Evolutionary conservation across 2,113 vertebrate species (phyloP), one percentile per base, ranked within the genome.

Genomic region (Cryptotis parvus): DNA sequence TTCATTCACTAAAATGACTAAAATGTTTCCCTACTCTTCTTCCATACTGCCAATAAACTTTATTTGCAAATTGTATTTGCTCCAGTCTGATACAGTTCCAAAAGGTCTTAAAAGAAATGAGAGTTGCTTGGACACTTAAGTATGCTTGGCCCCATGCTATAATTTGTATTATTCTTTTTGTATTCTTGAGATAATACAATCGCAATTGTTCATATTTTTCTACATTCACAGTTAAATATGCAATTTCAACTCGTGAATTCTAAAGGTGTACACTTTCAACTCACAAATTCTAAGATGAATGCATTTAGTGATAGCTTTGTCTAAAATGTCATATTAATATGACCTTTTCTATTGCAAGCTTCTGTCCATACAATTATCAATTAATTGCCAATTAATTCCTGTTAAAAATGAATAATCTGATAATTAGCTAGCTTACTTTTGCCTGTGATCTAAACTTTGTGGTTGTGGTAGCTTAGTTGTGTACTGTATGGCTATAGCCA

Each of bases 41-140:
- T 78, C 65, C n/a, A 87, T 35, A 81, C 15, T 87, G 24, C 84
- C 76, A 93, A 76, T 91, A 94, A 92, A 93, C 84, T 78, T 94
- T 94, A 91, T 94, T 78, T 91, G 33, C 31, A 82, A 93, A 94
- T 92, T 88, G 74, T 84, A 92, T 58, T 90, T 90, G 61, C 31
- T 91, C 66, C 90, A 49, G 33, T 82, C 9, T 90, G 72, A 72
- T 66, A 90, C 75, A 90, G 18, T 69, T 94, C 31, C n/a, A 86
- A 94, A 94, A 69, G 4, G 20, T 26, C 39, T 94, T 84, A 61
- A 79, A 95, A 95, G 84, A 61, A 90, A 26, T 89, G 22, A 86
- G 41, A 70, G 20, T 43, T 92, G 10, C 39, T 52, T 55, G 49
- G 66, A 83, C 15, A 85, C 18, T 55, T n/a, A 55, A 0, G 18